A percentile compares a stretch with the other conserved stretches of the same genome.
phyloP scores from a whole-genome alignment of 1,140 invertebrate species.

The Ctenoplectra terminalis region DNA sequence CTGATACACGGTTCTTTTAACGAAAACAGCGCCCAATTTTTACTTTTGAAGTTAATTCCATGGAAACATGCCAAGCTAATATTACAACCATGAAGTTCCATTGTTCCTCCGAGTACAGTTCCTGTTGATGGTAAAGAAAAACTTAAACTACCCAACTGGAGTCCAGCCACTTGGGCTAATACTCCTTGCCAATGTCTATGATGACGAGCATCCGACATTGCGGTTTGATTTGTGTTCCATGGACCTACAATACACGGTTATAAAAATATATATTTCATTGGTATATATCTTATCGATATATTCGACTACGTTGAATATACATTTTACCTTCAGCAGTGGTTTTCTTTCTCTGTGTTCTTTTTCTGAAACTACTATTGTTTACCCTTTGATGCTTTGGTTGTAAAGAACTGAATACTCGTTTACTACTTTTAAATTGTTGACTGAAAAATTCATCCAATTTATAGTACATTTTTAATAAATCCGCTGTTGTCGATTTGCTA shows the following conservation, averaged over 20 bases:
- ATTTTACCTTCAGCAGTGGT: conserved; percentile 73
- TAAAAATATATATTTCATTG: conserved; percentile 21
- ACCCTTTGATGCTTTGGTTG: conserved; percentile 84
- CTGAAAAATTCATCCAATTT: conserved; percentile 98
- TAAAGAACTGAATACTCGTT: conserved; percentile 93
- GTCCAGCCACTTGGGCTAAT: conserved; percentile 88
- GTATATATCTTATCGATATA: background rate
- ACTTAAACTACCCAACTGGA: conserved; percentile 89
- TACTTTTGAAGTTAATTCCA: conserved; percentile 98
- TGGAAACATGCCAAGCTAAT: conserved; percentile 98
- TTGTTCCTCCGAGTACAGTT: conserved; percentile 96
- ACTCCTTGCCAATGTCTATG: conserved; percentile 97
- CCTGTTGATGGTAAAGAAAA: conserved; percentile 84
- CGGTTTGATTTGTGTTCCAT: conserved; percentile 78
- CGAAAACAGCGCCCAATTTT: conserved; percentile 98
- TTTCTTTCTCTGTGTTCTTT: conserved; percentile 79
- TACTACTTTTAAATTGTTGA: conserved; percentile 96
- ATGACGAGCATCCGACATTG: conserved; percentile 87
- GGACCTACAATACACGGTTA: conserved; percentile 61
- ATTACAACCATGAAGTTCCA: conserved; percentile 94
- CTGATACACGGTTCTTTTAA: conserved; percentile 96
- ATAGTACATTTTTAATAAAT: conserved; percentile 97
- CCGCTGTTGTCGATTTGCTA: conserved; percentile 97
- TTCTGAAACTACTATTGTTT: conserved; percentile 82
- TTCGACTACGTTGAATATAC: background rate